Base-by-base conservation (phyloP, 1,140 invertebrate species). In the Drosophila varians region DNA sequence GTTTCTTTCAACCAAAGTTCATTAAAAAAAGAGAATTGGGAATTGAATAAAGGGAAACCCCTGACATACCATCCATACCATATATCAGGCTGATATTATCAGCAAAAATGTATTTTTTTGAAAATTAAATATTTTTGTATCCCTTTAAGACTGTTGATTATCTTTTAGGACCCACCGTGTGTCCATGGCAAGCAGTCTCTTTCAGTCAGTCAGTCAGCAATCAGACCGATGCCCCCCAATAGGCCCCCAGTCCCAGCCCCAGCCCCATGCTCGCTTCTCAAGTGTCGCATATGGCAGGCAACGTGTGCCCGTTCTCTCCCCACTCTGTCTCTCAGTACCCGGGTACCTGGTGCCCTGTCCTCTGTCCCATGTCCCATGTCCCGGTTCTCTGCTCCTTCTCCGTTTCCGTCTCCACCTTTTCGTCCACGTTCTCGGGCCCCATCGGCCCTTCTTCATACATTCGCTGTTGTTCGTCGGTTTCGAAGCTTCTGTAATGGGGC, bases 211-310 rank as follows among this genome's bases (percentile, higher is more conserved):
- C 66, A 70, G 68, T 51, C 64, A 43, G 64, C 68, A 69, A 49
- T 70, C 54, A 69, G 34, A 25, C 40, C 51, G 49, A 49, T 68
- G 48, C 47, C 43, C 25, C 19, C 18, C 8, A 19, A 38, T 5
- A 38, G 36, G 36, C 12, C 40, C 12, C 46, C 40, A 28, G 25
- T 43, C 36, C 7, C 46, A 38, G n/a, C n/a, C n/a, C n/a, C n/a
- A n/a, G n/a, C 16, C 42, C 40, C 31, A 4, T 23, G n/a, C 34
- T 9, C 47, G 58, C 49, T 65, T 60, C 38, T 68, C 46, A 55
- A 74, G 47, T 71, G 66, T 45, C 62, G 61, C 79, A 86, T 73
- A 80, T 84, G 80, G 76, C 80, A 52, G 52, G 49, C 60, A 84
- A 79, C 65, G 79, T 75, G 79, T 84, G 79, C 75, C 47, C 51